Base-by-base conservation (phyloP, 2,888 invertebrate genomes). In the Machimus rusticus region DNA sequence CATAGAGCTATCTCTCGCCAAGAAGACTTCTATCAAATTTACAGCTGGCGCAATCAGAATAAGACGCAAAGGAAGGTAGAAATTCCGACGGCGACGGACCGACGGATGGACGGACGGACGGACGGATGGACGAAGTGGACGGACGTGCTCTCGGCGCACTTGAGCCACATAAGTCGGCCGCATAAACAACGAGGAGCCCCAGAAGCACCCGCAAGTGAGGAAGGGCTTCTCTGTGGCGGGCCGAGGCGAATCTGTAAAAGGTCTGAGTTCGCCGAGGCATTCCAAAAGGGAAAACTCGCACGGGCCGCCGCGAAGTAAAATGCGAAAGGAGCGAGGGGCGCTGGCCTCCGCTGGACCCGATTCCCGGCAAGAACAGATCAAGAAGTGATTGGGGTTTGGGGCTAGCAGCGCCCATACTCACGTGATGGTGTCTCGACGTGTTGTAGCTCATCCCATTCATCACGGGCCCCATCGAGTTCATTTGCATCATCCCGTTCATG, bases 401-500 rank as follows among this genome's bases (percentile, higher is more conserved):
- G 76, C 4, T 31, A 6, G 74, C 5, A 19, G 9, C 9, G 76
- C 5, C 74, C 16, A 77, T 89, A 92, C 93, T 92, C 90, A 92
- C 92, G 91, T 92, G 92, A 91, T 93, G 92, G 91, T 93, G 92
- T 89, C 92, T 90, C 88, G 90, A 91, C 90, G 91, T 90, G 89
- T 90, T 90, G 89, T 92, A 92, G 79, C 89, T 90, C 91, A 92
- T 91, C 88, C 91, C 91, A 88, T 91, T 91, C 91, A 91, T 91
- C 31, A 81, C 55, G 89, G 91, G 91, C 85, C 89, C 90, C 90
- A 91, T 90, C 86, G 90, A 89, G 88, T 89, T 90, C 90, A 91
- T 91, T 89, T 90, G 90, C 90, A 89, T 94, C 93, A 94, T 94
- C 31, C 90, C 89, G 87, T 89, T 89, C 89, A 90, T 90, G 78